Evolutionary conservation across 1,140 invertebrate genomes (phyloP), one percentile per base, ranked within the genome.

Genomic region (Drosophila sproati): DNA sequence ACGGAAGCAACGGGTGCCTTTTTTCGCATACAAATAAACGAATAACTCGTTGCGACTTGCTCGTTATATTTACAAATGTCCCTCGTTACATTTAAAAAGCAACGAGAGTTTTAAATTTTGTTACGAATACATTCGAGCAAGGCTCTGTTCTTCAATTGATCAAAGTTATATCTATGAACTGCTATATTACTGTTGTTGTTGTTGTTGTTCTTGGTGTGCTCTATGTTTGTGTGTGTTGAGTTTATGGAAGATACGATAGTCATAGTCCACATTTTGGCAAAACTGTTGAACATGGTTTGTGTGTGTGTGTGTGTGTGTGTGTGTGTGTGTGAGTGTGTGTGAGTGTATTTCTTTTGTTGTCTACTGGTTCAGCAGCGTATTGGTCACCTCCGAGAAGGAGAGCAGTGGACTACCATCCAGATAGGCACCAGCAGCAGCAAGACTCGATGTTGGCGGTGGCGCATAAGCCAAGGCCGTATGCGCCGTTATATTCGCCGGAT

Each of bases 301-400:
- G 45, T 77, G 20, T 54, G 31, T 64, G 29, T 69, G n/a, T n/a
- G n/a, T n/a, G n/a, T n/a, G n/a, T n/a, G 37, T 67, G 50, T 69
- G 41, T 63, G 43, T 55, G 8, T 39, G 37, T 50, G 6, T 12
- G 12, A 60, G 28, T 61, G 28, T 56, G 0, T 48, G 35, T 10
- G 54, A 37, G 28, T 67, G 57, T 47, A 5, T 54, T 10, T 31
- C 29, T 41, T 5, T 12, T 43, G 29, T 31, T 37, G n/a, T 50
- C 73, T 93, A 95, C 92, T 96, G 95, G 92, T 95, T 96, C 93
- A 96, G 94, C 78, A 96, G 92, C 78, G 96, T 96, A 93, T 96
- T 96, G 90, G 96, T 96, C 94, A 96, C 96, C 95, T 96, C 95
- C 94, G 96, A 96, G 95, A 96, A 96, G 94, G 96, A 96, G 94